phyloP scores from a whole-genome alignment of 2,888 invertebrate genomes.

The Halocaridina rubra region DNA sequence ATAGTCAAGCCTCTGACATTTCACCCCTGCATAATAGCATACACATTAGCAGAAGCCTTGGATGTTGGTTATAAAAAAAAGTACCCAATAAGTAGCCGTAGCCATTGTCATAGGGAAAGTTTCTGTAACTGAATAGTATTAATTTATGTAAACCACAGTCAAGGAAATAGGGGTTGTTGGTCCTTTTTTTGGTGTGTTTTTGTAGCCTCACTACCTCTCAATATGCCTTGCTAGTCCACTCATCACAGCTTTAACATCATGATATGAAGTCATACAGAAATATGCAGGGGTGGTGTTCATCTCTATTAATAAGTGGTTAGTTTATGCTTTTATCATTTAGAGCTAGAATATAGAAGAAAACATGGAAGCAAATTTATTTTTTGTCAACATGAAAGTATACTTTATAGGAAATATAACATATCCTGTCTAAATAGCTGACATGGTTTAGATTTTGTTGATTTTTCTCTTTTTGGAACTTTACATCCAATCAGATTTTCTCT shows the following conservation, averaged over 20 bases:
- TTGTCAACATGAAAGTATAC: too few relatives aligned
- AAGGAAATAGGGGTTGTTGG: slow-evolving; percentile 4
- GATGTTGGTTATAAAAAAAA: slow-evolving; percentile 30
- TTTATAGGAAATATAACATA: too few relatives aligned
- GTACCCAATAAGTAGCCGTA: slow-evolving; percentile 9
- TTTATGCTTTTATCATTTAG: background rate
- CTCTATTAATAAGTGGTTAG: slow-evolving; percentile 19
- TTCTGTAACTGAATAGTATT: slow-evolving; percentile 36
- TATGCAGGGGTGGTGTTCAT: slow-evolving; percentile 6
- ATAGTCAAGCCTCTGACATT: slow-evolving; percentile 7
- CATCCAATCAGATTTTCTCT: too few relatives aligned
- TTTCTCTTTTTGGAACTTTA: too few relatives aligned
- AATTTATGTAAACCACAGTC: slow-evolving; percentile 34
- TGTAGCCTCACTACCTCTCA: slow-evolving; percentile 53
- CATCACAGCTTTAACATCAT: slow-evolving; percentile 49
- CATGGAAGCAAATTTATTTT: too few relatives aligned
- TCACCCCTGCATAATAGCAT: slow-evolving; percentile 52
- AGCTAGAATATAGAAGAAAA: background rate
- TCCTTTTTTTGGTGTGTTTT: slow-evolving; percentile 32
- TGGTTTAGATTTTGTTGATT: too few relatives aligned
- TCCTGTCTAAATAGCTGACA: too few relatives aligned
- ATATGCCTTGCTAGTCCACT: slow-evolving; percentile 51
- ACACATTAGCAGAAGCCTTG: slow-evolving; percentile 24
- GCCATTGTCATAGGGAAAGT: slow-evolving; percentile 12
- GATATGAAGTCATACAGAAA: slow-evolving; percentile 14